Base-by-base conservation (phyloP, 1,140 invertebrate genomes). In the Pectinophora gossypiella region DNA sequence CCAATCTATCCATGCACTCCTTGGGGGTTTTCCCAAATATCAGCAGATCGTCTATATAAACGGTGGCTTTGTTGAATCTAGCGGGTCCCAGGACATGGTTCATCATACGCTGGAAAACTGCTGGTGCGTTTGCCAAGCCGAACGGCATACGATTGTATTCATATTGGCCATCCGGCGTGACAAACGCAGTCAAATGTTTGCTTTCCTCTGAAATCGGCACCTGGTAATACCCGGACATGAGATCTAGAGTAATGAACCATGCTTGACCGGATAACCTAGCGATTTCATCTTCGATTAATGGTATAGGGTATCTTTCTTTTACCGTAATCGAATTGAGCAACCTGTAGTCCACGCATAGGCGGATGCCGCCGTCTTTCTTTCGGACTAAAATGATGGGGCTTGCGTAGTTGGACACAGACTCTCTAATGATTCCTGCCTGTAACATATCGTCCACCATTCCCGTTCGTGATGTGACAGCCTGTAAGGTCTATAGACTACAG, bases 341-440 rank as follows among this genome's bases (percentile, higher is more conserved):
- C 13, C 49, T 43, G 20, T 43, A 51, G 13, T 51, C 49, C 0
- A 51, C 40, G 15, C 49, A 51, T 13, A 51, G 15, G 3, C 49
- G 20, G 10, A 27, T 6, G 16, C 19, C 18, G n/a, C 52, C 57
- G 15, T 46, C 52, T 48, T 61, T 61, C 53, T 61, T 61, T 38
- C 48, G 50, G 7, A 64, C 58, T 4, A 57, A 18, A n/a, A 61
- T 42, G 19, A 64, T 52, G 5, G 61, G 61, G 3, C 40, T 50
- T 12, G 58, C 38, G 42, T 53, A 64, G 9, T 48, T 19, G 13
- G 76, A 84, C 19, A 48, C 43, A n/a, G 71, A 78, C 19, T 61
- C 49, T 27, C 66, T 44, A 22, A 87, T 74, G 0, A 87, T 69
- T 5, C 69, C 72, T 38, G 43, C 51, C 0, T 68, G 58, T 7